phyloP scores from a whole-genome alignment of 35 echinoderm and acorn worm species.

The Lytechinus pictus region DNA sequence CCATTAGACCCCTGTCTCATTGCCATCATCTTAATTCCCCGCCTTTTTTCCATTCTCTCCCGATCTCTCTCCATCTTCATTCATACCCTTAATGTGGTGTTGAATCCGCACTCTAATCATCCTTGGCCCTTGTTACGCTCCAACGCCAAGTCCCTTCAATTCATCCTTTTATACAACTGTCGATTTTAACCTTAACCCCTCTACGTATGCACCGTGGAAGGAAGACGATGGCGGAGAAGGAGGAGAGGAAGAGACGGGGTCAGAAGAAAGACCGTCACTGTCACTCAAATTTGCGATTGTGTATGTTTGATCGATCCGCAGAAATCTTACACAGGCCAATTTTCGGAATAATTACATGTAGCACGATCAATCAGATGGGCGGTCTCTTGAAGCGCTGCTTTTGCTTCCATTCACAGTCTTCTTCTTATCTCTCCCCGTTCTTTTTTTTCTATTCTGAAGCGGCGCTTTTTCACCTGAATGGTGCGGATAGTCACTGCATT shows the following conservation, averaged over 20 bases:
- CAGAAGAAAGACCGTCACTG: constrained; percentile 11
- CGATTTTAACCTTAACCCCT: constrained; percentile 45
- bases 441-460: not conserved
- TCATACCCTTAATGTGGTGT: constrained; percentile 25
- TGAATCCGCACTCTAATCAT: constrained; percentile 38
- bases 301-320: constrained; percentile 52
- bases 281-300: constrained; percentile 53
- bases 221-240: not conserved
- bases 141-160: not conserved
- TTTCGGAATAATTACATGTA: constrained; percentile 52
- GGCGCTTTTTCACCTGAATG: not conserved
- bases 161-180: constrained; percentile 13
- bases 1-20: constrained; percentile 48
- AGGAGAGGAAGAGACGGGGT: constrained; percentile 12
- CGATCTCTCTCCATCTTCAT: constrained; percentile 7
- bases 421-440: not conserved
- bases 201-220: not conserved
- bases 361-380: constrained; percentile 41
- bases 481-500: not conserved
- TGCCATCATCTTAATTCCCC: constrained; percentile 37
- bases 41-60: not conserved
- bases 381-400: not conserved
- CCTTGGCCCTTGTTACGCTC: constrained; percentile 33
- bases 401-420: not conserved
- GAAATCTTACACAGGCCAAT: constrained; percentile 54